Evolutionary conservation across 92 coral and sea anemone species (phyloP), one percentile per base, ranked within the genome.

Genomic region (Phenganax subtilis): DNA sequence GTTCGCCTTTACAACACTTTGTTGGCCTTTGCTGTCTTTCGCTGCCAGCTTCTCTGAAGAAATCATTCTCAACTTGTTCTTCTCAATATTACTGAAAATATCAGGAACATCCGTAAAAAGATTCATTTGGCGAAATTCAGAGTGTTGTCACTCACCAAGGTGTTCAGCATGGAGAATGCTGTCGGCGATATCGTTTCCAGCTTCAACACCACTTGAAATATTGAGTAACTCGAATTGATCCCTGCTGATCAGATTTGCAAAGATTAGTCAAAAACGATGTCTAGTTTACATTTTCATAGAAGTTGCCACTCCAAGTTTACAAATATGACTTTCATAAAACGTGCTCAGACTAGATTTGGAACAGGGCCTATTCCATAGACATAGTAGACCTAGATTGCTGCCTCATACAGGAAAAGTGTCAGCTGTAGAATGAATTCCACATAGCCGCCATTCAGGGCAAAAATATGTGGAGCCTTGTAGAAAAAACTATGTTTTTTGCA

Each of bases 91-190:
- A 16, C 14, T 72, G 77, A 72, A 72, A 44, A 72, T 72, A 20
- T 72, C 53, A 10, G 77, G 77, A 54, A 25, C 55, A 27, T 72
- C 77, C 15, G 25, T 72, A 25, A 72, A 72, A 54, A 72, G 53
- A 72, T 72, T 72, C 56, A 27, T 72, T 29, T 72, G 77, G 77
- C 53, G 29, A 5, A 72, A 72, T 72, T 72, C 77, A 72, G 77
- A 72, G 77, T 51, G 29, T 28, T 72, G 77, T 25, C 77, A 55
- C 20, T 72, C 77, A 58, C 77, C 77, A 55, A 72, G 9, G 53
- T 72, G n/a, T 72, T 72, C 53, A 15, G 77, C 77, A 4, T 25
- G 27, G 3, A 28, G 54, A 72, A 72, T 55, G 77, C 11, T 72
- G 60, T 25, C 51, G 29, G 77, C 77, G 55, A 72, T 54, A 72